Evolutionary conservation across 2,797 vertebrate genomes (phyloP), one percentile per base, ranked within the genome.

Genomic region (Xiphorhynchus erythropygius): DNA sequence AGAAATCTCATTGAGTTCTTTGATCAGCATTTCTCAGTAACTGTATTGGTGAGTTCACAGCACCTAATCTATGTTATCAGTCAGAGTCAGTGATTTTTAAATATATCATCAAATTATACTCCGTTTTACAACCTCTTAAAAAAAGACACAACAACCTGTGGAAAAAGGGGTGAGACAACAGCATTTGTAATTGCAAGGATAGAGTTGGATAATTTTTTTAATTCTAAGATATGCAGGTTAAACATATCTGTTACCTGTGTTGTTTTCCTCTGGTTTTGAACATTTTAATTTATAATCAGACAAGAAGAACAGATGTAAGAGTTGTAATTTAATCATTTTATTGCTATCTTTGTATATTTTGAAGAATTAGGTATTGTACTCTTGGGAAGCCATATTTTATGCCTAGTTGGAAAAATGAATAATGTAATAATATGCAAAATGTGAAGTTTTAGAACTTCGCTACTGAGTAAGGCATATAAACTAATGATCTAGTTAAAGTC

Each of bases 291-390:
- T 98, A 98, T 98, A 98, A 98, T 98, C 97, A 97, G 97, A 98
- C 98, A 98, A 98, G 97, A 98, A 97, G 98, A 98, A 98, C 98
- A 98, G 98, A 98, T 98, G 98, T 98, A 98, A 98, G 98, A 98
- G 97, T 98, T 98, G 98, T 98, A 98, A 98, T 98, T 98, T 98
- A 98, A 98, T 98, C 88, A 98, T 98, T 98, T 98, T 98, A 98
- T 98, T 98, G 98, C 98, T 98, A 98, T 98, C 98, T 98, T 98
- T 98, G 98, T 98, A 98, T 98, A 98, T 98, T 98, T 98, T 98
- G 98, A 98, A 97, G 98, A 98, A 98, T 98, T 98, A 98, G 98
- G 97, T 98, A 98, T 98, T 98, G 97, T 98, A 98, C 98, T 98
- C 98, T 94, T 98, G 98, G 98, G 98, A 98, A 98, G 97, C 95